These are phyloP conservation scores for Tetragonisca angustula DNA, from an alignment of 2,888 invertebrate species.

Conservation along the genomic window DNA sequence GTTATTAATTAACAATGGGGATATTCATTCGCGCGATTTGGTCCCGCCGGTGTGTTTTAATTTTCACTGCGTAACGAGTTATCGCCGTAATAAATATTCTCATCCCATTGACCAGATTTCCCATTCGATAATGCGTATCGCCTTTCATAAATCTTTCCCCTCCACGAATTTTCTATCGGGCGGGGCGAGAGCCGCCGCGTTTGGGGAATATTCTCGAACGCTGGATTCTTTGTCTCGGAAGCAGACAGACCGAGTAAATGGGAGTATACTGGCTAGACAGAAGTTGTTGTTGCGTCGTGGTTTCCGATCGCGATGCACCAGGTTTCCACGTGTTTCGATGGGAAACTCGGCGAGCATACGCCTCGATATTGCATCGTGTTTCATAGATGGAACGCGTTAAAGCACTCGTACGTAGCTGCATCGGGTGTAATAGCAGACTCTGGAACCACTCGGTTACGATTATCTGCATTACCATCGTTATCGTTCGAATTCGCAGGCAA, in stretches of 20 bases:
- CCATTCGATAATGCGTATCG: slow-evolving; percentile 25
- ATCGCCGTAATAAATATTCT: slow-evolving; percentile 40
- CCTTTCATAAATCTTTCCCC: slow-evolving; percentile 37
- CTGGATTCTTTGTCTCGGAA: background rate
- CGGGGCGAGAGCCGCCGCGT: background rate
- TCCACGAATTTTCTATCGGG: slow-evolving; percentile 18
- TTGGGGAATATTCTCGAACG: slow-evolving; percentile 10
- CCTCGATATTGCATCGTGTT: slow-evolving; percentile 52
- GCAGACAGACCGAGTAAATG: background rate
- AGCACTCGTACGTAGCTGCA: slow-evolving; percentile 42
- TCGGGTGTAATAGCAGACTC: slow-evolving; percentile 50
- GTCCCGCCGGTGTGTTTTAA: slow-evolving; percentile 27
- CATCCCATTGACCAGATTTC: background rate
- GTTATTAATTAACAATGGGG: slow-evolving; percentile 46
- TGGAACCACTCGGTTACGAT: slow-evolving; percentile 36
- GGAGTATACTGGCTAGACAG: background rate
- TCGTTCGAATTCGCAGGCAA: slow-evolving; percentile 31
- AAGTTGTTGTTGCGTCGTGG: slow-evolving; percentile 19
- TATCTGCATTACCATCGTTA: slow-evolving; percentile 35
- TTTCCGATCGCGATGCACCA: slow-evolving; percentile 39
- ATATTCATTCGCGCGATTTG: slow-evolving; percentile 35
- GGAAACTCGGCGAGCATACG: slow-evolving; percentile 49
- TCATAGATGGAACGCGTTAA: slow-evolving; percentile 39
- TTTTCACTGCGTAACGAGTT: slow-evolving; percentile 40
- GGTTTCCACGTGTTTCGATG: slow-evolving; percentile 47